phyloP scores from a whole-genome alignment of 2,113 vertebrate species.

The Notiomystis cincta region DNA sequence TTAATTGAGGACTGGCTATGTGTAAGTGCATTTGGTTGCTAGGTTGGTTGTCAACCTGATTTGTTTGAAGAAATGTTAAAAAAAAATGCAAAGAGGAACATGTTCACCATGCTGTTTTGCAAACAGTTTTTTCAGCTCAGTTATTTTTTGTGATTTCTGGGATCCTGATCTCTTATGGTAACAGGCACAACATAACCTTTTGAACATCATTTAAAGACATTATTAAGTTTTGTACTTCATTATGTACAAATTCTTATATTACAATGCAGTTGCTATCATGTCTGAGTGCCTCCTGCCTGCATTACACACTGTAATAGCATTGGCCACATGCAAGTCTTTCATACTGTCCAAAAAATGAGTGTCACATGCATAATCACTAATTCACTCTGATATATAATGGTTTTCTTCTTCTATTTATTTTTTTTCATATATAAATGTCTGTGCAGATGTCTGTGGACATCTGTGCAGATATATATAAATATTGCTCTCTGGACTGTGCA shows the following conservation, averaged over 20 bases:
- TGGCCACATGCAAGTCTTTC: neutral
- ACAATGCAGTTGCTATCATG: neutral
- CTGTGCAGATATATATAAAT: neutral
- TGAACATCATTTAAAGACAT: neutral
- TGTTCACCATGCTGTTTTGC: neutral
- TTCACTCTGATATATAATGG: neutral
- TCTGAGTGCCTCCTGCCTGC: neutral
- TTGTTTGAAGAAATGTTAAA: neutral
- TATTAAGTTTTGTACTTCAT: neutral
- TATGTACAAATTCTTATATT: neutral
- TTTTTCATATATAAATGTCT: neutral
- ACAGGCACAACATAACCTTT: neutral
- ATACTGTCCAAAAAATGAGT: neutral
- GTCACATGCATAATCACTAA: neutral
- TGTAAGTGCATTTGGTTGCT: neutral
- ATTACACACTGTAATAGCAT: neutral
- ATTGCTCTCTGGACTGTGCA: neutral
- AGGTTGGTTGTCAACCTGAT: neutral
- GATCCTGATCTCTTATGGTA: neutral
- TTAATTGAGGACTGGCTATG: neutral
- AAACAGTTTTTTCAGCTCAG: neutral
- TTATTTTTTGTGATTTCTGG: neutral
- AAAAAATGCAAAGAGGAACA: neutral
- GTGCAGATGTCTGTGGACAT: neutral
- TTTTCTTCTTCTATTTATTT: neutral